Percentiles rank a stretch among this genome's conserved stretches.
Evolutionary conservation across 2,888 invertebrate genomes (phyloP).

Genomic region (Aporophyla lueneburgensis): DNA sequence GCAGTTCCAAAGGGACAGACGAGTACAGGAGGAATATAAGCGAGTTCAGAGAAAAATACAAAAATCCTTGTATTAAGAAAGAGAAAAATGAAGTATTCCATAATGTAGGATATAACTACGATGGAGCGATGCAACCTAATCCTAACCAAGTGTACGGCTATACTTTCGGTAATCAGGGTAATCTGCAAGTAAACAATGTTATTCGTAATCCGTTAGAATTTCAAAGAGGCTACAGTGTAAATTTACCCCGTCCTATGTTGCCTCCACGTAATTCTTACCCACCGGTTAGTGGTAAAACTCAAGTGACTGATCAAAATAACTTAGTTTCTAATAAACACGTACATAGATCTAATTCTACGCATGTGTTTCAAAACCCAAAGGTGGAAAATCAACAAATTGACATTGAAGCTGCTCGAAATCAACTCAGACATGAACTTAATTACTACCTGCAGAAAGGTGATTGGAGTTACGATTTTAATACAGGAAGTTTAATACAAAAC

Average conservation of each 20-base stretch:
- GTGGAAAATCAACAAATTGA: conserved; percentile 84
- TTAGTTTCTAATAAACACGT: conserved; percentile 90
- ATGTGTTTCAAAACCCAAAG: conserved; percentile 88
- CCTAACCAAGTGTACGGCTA: conserved; percentile 89
- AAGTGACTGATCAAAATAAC: conserved; percentile 88
- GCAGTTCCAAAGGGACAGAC: conserved; percentile 85
- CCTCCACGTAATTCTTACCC: conserved; percentile 92
- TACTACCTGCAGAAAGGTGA: conserved; percentile 89
- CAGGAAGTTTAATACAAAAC: conserved; percentile 88
- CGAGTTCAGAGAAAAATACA: conserved; percentile 92
- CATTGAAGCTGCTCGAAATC: conserved; percentile 87
- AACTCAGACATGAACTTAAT: conserved; percentile 87
- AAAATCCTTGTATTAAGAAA: conserved; percentile 88
- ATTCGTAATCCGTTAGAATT: conserved; percentile 91
- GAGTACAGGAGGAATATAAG: conserved; percentile 91
- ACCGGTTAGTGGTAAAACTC: conserved; percentile 90
- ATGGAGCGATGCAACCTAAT: conserved; percentile 83
- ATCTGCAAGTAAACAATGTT: conserved; percentile 87
- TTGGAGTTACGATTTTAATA: conserved; percentile 89
- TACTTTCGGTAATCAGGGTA: conserved; percentile 90
- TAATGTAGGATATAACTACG: conserved; percentile 87
- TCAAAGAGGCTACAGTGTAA: conserved; percentile 90
- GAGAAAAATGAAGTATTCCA: conserved; percentile 87
- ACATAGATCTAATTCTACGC: conserved; percentile 92
- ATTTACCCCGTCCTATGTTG: conserved; percentile 91